Evolutionary conservation across 2,113 vertebrate genomes (phyloP).

Genomic region (Prietella phreatophila): DNA sequence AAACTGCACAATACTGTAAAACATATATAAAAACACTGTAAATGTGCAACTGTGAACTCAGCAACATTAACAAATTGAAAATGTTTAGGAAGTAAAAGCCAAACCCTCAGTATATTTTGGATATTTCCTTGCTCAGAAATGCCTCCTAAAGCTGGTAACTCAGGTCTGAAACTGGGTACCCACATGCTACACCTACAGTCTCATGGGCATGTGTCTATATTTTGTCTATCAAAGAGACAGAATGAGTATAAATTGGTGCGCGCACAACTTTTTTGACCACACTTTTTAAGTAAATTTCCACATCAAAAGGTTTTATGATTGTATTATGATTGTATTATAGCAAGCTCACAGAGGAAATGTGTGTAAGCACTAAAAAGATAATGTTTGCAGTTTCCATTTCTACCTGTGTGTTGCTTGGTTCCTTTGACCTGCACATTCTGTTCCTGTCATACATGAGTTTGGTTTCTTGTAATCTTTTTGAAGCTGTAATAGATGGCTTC

Average conservation of each 20-base stretch:
- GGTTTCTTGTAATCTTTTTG: constrained; percentile 48
- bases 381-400: constrained; percentile 45
- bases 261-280: neutral
- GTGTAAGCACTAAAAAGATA: constrained; percentile 20
- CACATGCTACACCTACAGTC: neutral
- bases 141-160: neutral
- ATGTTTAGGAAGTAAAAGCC: neutral
- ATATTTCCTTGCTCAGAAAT: neutral
- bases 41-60: too few relatives aligned
- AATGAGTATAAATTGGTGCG: neutral
- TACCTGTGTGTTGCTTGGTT: constrained; percentile 14
- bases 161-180: neutral
- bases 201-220: neutral
- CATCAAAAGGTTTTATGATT: neutral
- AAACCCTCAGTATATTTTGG: neutral
- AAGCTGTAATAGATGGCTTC: constrained; percentile 22
- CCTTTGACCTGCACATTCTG: constrained; percentile 42
- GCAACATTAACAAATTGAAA: too few relatives aligned
- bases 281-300: neutral
- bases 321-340: neutral
- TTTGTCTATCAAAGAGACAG: neutral
- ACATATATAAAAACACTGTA: too few relatives aligned
- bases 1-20: too few relatives aligned
- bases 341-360: constrained; percentile 3
- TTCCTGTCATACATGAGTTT: constrained; percentile 30